Conservation (phyloP, 2,113 vertebrate genomes). For the Oxyruncus cristatus region DNA sequence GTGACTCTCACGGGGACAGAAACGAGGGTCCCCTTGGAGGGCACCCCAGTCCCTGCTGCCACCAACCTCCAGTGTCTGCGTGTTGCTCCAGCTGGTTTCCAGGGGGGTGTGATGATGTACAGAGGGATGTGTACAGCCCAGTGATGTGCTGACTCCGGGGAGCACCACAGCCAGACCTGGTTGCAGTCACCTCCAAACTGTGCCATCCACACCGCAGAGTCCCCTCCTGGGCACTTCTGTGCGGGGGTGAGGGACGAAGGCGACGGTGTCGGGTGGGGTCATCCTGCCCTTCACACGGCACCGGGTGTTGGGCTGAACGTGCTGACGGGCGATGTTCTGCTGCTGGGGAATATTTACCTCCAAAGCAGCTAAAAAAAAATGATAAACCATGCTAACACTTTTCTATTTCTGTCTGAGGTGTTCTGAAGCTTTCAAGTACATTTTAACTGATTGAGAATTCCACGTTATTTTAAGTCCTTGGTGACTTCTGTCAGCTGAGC, state of each 20-base stretch:
- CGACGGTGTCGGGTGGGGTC: not conserved
- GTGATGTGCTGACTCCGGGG: accelerated
- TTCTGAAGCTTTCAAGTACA: not conserved
- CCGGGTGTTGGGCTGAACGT: not conserved
- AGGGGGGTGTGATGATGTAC: accelerated
- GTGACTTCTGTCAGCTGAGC: not conserved
- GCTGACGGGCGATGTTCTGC: not conserved
- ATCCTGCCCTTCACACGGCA: not conserved
- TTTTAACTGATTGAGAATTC: not conserved
- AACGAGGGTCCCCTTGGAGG: not conserved
- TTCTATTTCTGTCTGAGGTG: not conserved
- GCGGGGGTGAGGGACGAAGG: not conserved
- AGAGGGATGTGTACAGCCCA: not conserved
- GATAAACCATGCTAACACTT: not conserved
- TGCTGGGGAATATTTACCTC: not conserved
- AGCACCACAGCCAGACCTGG: not conserved
- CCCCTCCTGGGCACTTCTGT: not conserved
- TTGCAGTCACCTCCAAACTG: not conserved
- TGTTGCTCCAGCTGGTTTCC: not conserved
- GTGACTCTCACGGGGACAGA: not conserved
- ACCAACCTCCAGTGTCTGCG: accelerated
- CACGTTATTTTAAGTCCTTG: not conserved
- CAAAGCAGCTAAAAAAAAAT: not conserved
- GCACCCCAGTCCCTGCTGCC: not conserved
- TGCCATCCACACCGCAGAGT: accelerated